Base-by-base conservation (phyloP, 2,113 vertebrate species). In the Ailuropoda melanoleuca region DNA sequence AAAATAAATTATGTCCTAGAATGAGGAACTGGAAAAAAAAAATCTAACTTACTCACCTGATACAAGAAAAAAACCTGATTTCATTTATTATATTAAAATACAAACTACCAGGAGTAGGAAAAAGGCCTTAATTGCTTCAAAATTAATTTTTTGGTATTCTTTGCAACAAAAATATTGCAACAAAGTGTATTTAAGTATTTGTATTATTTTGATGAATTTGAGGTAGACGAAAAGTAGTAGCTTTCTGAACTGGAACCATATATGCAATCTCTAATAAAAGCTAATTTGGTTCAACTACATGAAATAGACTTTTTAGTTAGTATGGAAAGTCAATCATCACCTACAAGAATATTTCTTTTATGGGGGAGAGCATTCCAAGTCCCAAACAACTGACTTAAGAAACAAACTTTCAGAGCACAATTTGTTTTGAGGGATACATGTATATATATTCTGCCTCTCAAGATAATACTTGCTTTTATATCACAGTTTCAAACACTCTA, bases 11-110 rank as follows among this genome's bases (percentile, higher is more conserved):
- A 55, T 75, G 17, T 39, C 58, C 77, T 93, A 2, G 48, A 91
- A 92, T 66, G 48, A 96, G 60, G 24, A 97, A 96, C 37, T 97
- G 17, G 50, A 85, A 91, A 82, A 93, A 93, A 43, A 97, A 72
- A 6, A 14, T 77, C n/a, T 95, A 78, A 55, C 48, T 94, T 94
- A 95, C 53, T 87, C 37, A 93, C 34, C 62, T 55, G 86, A 77
- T 86, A 13, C 4, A 89, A 92, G 75, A 89, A 88, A 93, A 96
- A 86, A 77, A 88, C 7, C 23, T 70, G 23, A 78, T 72, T 94
- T 92, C 43, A 93, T 66, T 90, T 53, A 97, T 80, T 93, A 81
- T 88, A 90, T 21, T 89, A 96, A 97, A 86, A 95, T 46, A 7
- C 11, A 95, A 97, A 96, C 31, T 93, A 24, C 50, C 77, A 92